phyloP scores from a whole-genome alignment of 2,888 invertebrate genomes.

The Calameuta idolon region DNA sequence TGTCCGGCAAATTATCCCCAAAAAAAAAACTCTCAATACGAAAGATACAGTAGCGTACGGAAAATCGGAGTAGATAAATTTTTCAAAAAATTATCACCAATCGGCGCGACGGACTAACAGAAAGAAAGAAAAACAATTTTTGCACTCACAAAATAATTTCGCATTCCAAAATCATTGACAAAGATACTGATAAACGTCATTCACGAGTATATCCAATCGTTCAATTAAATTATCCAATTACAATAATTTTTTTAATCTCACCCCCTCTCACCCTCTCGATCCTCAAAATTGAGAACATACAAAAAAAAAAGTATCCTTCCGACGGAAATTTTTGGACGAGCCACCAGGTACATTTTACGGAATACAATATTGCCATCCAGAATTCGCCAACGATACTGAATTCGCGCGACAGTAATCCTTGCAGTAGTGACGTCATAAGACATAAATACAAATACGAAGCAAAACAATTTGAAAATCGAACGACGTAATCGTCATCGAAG shows the following conservation, averaged over 20 bases:
- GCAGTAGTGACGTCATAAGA: not conserved
- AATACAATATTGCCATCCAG: not conserved
- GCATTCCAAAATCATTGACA: not conserved
- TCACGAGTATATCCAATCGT: not conserved
- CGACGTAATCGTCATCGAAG: not conserved
- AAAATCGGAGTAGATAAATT: not conserved
- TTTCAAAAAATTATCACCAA: not conserved
- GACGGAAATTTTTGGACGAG: not conserved
- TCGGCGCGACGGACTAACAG: too few species aligned
- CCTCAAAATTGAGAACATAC: not conserved
- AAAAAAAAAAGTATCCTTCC: not conserved
- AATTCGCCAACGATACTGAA: not conserved
- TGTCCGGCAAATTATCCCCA: constrained; percentile 32
- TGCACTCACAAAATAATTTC: not conserved
- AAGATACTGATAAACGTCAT: not conserved
- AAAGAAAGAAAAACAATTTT: not conserved
- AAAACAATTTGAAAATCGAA: not conserved
- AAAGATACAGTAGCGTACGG: not conserved
- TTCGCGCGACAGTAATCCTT: not conserved
- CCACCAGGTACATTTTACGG: not conserved
- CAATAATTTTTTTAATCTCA: not conserved
- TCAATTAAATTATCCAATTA: not conserved
- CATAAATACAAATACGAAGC: not conserved
- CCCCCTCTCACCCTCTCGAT: not conserved
- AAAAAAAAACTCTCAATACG: not conserved